Evolutionary conservation across 2,797 vertebrate genomes (phyloP).

Genomic region (Notolepis coatsorum): DNA sequence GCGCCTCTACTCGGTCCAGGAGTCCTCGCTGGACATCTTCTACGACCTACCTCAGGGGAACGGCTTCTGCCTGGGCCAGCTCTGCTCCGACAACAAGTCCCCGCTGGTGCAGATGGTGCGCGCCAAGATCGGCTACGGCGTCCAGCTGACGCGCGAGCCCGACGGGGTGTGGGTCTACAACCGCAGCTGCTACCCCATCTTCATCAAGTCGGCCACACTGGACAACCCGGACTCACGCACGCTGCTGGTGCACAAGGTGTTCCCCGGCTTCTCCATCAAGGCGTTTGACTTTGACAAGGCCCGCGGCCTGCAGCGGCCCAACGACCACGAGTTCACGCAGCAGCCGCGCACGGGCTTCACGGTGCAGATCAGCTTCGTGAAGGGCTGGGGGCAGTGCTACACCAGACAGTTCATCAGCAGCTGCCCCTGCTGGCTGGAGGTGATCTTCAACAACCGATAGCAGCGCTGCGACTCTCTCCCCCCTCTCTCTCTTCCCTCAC

Average conservation of each 20-base stretch:
- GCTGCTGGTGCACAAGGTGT: slow-evolving; percentile 97
- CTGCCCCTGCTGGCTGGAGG: slow-evolving; percentile 98
- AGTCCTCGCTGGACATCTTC: slow-evolving; percentile 98
- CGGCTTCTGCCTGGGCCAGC: slow-evolving; percentile 98
- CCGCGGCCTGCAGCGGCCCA: slow-evolving; percentile 92
- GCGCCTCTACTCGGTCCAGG: slow-evolving; percentile 97
- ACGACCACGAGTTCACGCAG: slow-evolving; percentile 98
- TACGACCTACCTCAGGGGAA: slow-evolving; percentile 99
- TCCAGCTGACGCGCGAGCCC: slow-evolving; percentile 95
- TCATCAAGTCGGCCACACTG: slow-evolving; percentile 99
- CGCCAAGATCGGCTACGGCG: slow-evolving; percentile 96
- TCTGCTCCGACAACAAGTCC: slow-evolving; percentile 96
- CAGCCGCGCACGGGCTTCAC: slow-evolving; percentile 97
- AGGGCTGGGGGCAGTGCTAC: slow-evolving; percentile 99
- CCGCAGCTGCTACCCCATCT: slow-evolving; percentile 98
- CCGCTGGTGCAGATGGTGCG: slow-evolving; percentile 97
- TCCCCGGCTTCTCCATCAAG: slow-evolving; percentile 98
- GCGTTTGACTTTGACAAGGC: slow-evolving; percentile 99
- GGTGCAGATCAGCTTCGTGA: slow-evolving; percentile 99
- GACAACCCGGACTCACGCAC: slow-evolving; percentile 98
- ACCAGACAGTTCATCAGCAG: slow-evolving; percentile 99
- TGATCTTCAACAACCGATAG: slow-evolving; percentile 98
- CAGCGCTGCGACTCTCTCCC: slow-evolving; percentile 46
- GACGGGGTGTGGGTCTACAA: slow-evolving; percentile 99
- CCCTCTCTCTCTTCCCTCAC: slow-evolving; percentile 42